Evolutionary conservation across 2,797 vertebrate genomes (phyloP).

Genomic region (Myripristis jacobus): DNA sequence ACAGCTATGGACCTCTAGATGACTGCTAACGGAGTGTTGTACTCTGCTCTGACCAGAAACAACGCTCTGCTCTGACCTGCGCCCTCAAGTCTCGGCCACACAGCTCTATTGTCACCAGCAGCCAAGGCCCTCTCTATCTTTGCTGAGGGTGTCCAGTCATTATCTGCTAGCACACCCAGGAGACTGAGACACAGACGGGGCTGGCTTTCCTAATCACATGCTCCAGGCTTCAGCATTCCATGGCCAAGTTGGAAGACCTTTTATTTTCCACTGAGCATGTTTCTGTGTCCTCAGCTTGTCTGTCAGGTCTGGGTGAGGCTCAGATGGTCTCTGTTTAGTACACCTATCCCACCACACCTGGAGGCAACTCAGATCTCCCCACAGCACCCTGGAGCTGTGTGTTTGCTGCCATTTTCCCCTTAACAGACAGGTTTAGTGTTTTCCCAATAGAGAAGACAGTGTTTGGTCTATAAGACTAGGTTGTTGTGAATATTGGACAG

Average conservation of each 20-base stretch:
- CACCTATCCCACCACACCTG: constrained; percentile 14
- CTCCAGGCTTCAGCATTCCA: constrained; percentile 86
- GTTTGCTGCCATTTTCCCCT: constrained; percentile 46
- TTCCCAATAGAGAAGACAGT: constrained; percentile 17
- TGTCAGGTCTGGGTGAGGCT: constrained; percentile 46
- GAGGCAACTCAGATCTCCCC: constrained; percentile 81
- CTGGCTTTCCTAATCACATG: constrained; percentile 85
- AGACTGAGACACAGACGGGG: constrained; percentile 86
- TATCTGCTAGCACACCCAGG: constrained; percentile 85
- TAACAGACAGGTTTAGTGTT: constrained; percentile 31
- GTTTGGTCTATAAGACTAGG: constrained; percentile 24
- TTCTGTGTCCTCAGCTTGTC: constrained; percentile 58
- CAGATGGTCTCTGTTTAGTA: constrained; percentile 48
- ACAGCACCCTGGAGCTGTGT: constrained; percentile 54
- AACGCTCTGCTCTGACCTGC: constrained; percentile 86
- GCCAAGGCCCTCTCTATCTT: constrained; percentile 87
- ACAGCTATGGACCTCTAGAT: constrained; percentile 37
- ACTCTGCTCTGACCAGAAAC: constrained; percentile 65
- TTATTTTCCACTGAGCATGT: constrained; percentile 88
- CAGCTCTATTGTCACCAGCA: constrained; percentile 88
- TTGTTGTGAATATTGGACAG: constrained; percentile 20
- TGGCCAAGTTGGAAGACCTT: constrained; percentile 87
- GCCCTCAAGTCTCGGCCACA: constrained; percentile 77
- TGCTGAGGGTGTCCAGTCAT: constrained; percentile 83
- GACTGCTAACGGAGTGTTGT: constrained; percentile 52